Base-by-base conservation (phyloP, 2,113 vertebrate species). In the Lycocorax pyrrhopterus region DNA sequence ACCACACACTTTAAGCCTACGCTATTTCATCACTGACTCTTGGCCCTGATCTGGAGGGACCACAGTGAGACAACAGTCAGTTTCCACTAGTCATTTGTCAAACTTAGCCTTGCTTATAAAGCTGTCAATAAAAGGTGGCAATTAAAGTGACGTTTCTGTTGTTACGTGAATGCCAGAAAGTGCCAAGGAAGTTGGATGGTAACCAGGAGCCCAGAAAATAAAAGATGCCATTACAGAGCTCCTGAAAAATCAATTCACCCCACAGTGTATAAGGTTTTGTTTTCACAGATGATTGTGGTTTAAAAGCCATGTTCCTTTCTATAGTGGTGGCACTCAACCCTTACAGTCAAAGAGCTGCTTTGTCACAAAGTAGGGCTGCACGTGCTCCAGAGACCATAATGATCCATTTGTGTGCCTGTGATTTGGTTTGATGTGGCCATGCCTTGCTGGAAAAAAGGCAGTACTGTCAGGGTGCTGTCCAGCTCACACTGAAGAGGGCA, bases 231-330 rank as follows among this genome's bases (percentile, higher is more conserved):
- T 44, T 76, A 89, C 1, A 16, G 58, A 73, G 46, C n/a, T 64
- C 39, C 91, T 44, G 64, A 82, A 64, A 95, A 96, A 94, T 78
- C 56, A 87, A 9, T 92, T 90, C 63, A 77, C 33, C n/a, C 39
- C 55, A 79, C 6, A 82, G n/a, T 25, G 58, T 43, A 26, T 35
- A 53, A 43, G 16, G 46, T 46, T 83, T 77, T 90, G 37, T 90
- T 91, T 88, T 56, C 74, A 62, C 47, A 73, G 51, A 90, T 46
- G 43, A 92, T 2, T 47, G 49, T 58, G 56, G 67, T 82, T 94
- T 86, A 84, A 96, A 96, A 92, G 71, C 74, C 78, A 22, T 16
- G 46, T 71, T 96, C 62, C 32, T 81, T 96, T 91, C 84, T 69
- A n/a, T 1, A 81, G 88, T 2, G 7, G 59, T 63, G 46, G 67